phyloP scores from a whole-genome alignment of 2,888 invertebrate species.

The Sesia apiformis region DNA sequence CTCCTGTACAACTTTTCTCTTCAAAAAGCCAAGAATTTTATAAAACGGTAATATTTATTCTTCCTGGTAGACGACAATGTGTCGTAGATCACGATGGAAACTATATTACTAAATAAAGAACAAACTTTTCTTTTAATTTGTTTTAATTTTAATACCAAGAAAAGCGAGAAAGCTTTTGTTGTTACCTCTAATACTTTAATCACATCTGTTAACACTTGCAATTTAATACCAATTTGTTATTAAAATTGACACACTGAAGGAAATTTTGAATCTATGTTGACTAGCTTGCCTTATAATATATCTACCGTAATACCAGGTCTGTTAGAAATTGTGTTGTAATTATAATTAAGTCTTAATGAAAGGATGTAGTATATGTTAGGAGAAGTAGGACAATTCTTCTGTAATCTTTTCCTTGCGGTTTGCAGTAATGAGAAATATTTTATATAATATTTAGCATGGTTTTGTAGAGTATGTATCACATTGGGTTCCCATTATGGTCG shows the following conservation, averaged over 20 bases:
- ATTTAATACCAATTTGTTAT: background rate
- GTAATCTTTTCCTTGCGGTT: conserved; percentile 16
- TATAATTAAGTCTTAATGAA: conserved; percentile 18
- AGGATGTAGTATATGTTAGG: conserved; percentile 34
- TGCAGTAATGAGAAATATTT: conserved; percentile 18
- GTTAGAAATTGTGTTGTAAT: background rate
- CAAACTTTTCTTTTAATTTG: too few species aligned
- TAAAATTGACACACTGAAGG: background rate
- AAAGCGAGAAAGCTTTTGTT: too few species aligned
- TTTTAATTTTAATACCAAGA: too few species aligned
- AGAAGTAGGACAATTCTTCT: conserved; percentile 38
- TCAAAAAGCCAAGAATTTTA: too few species aligned
- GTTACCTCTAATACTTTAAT: background rate
- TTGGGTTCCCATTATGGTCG: conserved; percentile 12
- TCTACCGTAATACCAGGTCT: conserved; percentile 17
- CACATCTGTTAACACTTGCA: conserved; percentile 3
- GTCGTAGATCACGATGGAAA: too few species aligned
- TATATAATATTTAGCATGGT: conserved; percentile 15
- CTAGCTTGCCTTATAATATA: conserved; percentile 24
- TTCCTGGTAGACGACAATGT: too few species aligned
- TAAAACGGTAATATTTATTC: too few species aligned
- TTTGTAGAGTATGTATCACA: conserved; percentile 6
- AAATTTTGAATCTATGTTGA: conserved; percentile 10
- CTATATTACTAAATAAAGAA: too few species aligned
- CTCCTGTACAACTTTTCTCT: too few species aligned